phyloP scores from a whole-genome alignment of 2,113 vertebrate species.

The Corythornis madagascariensis region DNA sequence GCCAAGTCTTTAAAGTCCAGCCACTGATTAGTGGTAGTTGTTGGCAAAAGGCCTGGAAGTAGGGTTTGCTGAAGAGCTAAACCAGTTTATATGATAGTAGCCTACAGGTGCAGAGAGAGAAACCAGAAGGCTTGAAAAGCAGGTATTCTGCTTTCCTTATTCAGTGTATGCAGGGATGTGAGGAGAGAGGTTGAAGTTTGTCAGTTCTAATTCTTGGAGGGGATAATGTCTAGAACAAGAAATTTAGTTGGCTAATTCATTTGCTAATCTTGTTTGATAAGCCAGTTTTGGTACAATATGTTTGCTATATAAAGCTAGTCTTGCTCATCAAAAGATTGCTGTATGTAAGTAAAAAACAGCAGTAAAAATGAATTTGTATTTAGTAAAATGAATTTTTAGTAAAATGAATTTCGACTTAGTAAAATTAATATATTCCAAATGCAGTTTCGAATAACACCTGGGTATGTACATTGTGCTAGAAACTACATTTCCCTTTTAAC shows the following conservation, averaged over 20 bases:
- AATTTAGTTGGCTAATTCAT: neutral
- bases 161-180: neutral
- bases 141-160: neutral
- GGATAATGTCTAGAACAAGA: neutral
- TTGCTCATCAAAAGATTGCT: neutral
- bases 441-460: neutral
- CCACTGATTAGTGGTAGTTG: neutral
- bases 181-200: neutral
- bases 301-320: neutral
- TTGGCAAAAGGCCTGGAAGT: constrained; percentile 12
- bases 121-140: neutral
- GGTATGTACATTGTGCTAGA: neutral
- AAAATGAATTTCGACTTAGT: neutral
- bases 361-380: neutral
- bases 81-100: neutral
- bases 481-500: neutral
- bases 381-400: too few relatives aligned
- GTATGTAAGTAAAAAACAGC: neutral
- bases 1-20: constrained; percentile 43
- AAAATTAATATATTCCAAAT: neutral
- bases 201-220: neutral
- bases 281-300: neutral
- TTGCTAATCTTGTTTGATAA: constrained; percentile 10
- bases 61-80: constrained; percentile 1
- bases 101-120: constrained; percentile 2